phyloP scores from a whole-genome alignment of 2,797 vertebrate species.

The Hozukius guyotensis region DNA sequence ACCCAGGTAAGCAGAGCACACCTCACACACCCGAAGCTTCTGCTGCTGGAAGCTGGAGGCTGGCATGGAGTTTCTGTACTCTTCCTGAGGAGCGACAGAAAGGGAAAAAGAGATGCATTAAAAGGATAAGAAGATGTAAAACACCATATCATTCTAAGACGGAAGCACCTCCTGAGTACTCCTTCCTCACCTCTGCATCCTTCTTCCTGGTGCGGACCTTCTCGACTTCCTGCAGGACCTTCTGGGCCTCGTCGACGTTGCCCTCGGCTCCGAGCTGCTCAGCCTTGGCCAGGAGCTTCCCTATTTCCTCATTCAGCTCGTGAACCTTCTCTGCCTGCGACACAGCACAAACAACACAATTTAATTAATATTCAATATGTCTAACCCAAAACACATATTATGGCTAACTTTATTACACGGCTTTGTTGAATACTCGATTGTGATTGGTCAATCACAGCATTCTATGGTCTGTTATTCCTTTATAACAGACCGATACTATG shows the following conservation, averaged over 20 bases:
- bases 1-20: constrained; percentile 97
- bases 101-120: neutral
- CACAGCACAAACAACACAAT: neutral
- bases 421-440: no score
- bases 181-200: constrained; percentile 92
- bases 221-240: constrained; percentile 97
- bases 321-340: constrained; percentile 97
- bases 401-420: neutral
- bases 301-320: constrained; percentile 98
- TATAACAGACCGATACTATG: no score
- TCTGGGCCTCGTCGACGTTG: constrained; percentile 98
- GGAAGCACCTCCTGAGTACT: neutral
- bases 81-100: constrained; percentile 83
- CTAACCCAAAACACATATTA: neutral
- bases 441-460: no score
- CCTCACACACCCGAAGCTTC: constrained; percentile 97
- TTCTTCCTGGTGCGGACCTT: constrained; percentile 96
- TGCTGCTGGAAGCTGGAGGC: constrained; percentile 99
- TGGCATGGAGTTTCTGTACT: constrained; percentile 99
- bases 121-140: neutral
- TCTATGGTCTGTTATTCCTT: no score
- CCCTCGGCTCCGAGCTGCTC: constrained; percentile 98
- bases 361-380: neutral
- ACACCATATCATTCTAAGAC: rapidly evolving
- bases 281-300: constrained; percentile 96